Percentiles rank a stretch among this genome's conserved stretches.
Conservation (phyloP, 2,797 vertebrate species). For the Coregonus ussuriensis region DNA sequence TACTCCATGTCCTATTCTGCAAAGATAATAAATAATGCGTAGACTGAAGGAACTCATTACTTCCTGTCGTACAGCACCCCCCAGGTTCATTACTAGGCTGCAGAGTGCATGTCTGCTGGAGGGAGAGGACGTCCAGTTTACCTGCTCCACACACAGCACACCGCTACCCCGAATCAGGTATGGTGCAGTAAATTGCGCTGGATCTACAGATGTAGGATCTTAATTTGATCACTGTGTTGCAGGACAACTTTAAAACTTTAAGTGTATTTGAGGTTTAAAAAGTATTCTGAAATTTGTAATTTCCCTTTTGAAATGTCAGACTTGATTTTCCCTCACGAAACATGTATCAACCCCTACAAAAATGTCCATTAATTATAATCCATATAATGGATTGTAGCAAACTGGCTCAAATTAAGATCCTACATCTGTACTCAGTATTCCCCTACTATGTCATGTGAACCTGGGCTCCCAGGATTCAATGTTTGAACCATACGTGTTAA, state of each 20-base stretch:
- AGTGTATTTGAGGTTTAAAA: no score
- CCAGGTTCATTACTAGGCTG: constrained; percentile 86
- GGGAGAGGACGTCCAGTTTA: constrained; percentile 86
- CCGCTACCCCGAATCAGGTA: constrained; percentile 88
- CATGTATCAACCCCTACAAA: no score
- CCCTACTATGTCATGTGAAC: background rate
- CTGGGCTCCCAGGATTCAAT: background rate
- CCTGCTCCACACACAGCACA: constrained; percentile 83
- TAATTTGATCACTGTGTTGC: no score
- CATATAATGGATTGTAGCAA: no score
- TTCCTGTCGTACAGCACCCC: constrained; percentile 79
- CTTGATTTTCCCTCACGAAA: no score
- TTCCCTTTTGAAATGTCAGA: no score
- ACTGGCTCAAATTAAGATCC: no score
- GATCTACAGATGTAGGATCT: background rate
- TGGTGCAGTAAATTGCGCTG: background rate
- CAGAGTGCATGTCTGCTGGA: constrained; percentile 85
- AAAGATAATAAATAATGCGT: background rate
- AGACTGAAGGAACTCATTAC: background rate
- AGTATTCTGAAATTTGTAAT: no score
- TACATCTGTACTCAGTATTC: no score
- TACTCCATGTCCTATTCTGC: background rate
- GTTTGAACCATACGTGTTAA: background rate
- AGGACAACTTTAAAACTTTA: no score
- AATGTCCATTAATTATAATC: no score